Base-by-base conservation (phyloP, 1,140 invertebrate species). In the Choristoneura fumiferana region DNA sequence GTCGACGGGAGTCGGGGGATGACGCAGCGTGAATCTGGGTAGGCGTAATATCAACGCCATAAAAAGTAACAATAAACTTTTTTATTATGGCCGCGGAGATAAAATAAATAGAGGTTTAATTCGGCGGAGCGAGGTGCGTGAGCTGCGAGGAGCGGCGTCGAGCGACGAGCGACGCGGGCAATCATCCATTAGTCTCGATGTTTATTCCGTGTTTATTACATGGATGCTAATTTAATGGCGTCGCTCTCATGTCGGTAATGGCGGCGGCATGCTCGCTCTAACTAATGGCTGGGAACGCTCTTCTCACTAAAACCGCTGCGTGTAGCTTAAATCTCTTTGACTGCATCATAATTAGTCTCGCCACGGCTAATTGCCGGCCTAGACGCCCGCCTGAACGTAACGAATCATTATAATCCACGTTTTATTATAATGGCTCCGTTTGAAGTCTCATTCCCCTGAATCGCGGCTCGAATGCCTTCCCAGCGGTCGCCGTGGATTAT, bases 51-150 rank as follows among this genome's bases (percentile, higher is more conserved):
- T 77, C 63, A 62, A 60, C 67, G 59, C 66, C 71, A 67, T 84
- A 81, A 84, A 83, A 84, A 82, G 70, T 70, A 76, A 78, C 78
- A 75, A 82, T 84, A 86, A 84, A 81, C 70, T 73, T 81, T 85
- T 29, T 82, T 84, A 85, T 70, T 71, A 73, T 73, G 63, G 66
- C 66, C 57, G 71, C 60, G 65, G 66, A 73, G 72, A 87, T 84
- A 84, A 82, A 82, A 81, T 83, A 78, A 85, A 81, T 77, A 80
- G 69, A 71, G 67, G 67, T 72, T 76, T 73, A 79, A 73, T 72
- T 76, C 67, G 34, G 66, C 58, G 65, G 57, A 59, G 60, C 45
- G 62, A 57, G 54, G 67, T 52, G 37, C 59, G 45, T 40, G 15
- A 29, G 62, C 36, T 9, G 57, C 15, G n/a, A 36, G 54, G 62